A percentile compares a stretch with the other conserved stretches of the same genome.
These are phyloP conservation scores for Fregetta grallaria DNA, from an alignment of 2,113 vertebrate genomes.

Conservation along the genomic window DNA sequence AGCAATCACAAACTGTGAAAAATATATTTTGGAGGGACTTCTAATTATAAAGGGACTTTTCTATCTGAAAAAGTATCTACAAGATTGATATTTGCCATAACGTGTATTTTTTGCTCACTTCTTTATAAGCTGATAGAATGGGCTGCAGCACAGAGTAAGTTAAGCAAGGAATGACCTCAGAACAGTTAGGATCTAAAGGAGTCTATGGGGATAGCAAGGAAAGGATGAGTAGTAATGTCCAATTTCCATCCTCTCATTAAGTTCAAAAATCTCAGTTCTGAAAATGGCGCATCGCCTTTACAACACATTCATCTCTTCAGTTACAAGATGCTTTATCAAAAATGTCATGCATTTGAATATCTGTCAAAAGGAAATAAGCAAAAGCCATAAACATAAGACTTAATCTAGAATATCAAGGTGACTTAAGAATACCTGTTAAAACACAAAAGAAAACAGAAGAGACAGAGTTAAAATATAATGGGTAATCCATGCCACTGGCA, in stretches of 20 bases:
- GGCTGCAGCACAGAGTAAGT: neutral
- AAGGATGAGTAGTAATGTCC: neutral
- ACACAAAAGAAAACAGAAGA: neutral
- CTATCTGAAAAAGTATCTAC: neutral
- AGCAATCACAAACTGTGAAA: neutral
- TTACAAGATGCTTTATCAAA: neutral
- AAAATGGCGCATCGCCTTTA: neutral
- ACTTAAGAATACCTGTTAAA: neutral
- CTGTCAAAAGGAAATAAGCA: neutral
- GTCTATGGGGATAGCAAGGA: neutral
- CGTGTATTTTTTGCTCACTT: rapidly evolving
- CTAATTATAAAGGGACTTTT: neutral
- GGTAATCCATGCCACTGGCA: neutral
- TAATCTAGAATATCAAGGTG: neutral
- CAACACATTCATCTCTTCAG: neutral
- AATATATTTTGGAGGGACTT: neutral
- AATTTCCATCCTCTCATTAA: neutral
- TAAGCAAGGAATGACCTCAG: neutral
- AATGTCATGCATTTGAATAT: neutral
- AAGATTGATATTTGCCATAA: neutral
- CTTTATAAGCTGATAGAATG: neutral
- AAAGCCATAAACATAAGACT: neutral
- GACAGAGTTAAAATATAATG: neutral
- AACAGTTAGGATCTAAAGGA: neutral
- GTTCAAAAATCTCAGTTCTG: neutral